Conservation (phyloP, 2,113 vertebrate genomes). For the Xenus cinereus region DNA sequence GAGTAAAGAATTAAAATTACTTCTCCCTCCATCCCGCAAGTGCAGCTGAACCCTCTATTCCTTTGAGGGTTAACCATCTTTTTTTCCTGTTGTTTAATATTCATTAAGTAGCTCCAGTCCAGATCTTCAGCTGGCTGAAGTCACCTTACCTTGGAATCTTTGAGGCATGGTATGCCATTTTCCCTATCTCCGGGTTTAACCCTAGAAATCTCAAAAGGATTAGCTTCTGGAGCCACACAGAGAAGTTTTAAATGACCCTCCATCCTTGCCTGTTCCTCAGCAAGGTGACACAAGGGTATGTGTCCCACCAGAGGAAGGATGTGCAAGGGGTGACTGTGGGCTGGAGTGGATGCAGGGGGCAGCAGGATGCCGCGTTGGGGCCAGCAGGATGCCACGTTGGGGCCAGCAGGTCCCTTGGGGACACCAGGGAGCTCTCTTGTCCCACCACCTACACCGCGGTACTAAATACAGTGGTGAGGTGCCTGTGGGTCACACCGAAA, state of each 20-base stretch:
- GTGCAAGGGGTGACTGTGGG: background rate
- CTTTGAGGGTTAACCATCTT: background rate
- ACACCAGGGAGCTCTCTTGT: background rate
- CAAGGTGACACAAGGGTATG: background rate
- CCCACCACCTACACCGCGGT: background rate
- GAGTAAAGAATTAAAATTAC: background rate
- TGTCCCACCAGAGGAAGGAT: background rate
- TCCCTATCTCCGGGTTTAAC: background rate
- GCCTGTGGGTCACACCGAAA: background rate
- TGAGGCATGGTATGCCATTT: background rate
- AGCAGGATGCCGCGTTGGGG: rapidly evolving
- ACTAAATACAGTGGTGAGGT: background rate
- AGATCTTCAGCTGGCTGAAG: background rate
- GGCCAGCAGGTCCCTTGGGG: background rate
- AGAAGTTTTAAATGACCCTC: background rate
- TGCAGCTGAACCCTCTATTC: background rate
- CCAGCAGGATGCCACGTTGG: rapidly evolving
- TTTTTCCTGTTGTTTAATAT: background rate
- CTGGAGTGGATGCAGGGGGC: background rate
- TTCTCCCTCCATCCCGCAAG: rapidly evolving
- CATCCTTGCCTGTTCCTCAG: background rate
- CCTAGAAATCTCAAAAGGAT: background rate
- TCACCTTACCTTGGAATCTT: background rate
- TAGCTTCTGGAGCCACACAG: background rate
- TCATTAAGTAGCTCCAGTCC: background rate